Conservation (phyloP, 2,113 vertebrate species). For the Ammodramus savannarum region DNA sequence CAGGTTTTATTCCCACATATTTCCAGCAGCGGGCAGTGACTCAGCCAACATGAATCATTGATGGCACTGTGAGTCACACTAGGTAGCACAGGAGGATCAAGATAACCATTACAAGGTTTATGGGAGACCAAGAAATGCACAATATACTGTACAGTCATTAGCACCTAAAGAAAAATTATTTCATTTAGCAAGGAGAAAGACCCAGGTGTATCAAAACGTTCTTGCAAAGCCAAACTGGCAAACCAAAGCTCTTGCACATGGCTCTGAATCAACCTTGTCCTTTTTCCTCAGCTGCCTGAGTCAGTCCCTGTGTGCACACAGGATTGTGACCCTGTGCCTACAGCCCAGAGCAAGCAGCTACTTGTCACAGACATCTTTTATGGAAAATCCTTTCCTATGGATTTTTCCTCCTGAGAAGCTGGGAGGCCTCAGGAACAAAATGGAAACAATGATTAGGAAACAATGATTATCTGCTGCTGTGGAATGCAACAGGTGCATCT, state of each 20-base stretch:
- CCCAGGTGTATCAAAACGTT: background rate
- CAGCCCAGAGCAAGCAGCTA: accelerated
- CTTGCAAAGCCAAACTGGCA: background rate
- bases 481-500: too few species aligned
- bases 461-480: too few species aligned
- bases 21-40: constrained; percentile 18
- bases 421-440: too few species aligned
- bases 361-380: too few species aligned
- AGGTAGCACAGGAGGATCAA: constrained; percentile 28
- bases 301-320: background rate
- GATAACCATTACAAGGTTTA: background rate
- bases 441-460: too few species aligned
- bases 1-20: background rate
- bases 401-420: too few species aligned
- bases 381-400: too few species aligned
- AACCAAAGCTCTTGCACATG: background rate
- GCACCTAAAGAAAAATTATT: background rate
- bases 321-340: background rate
- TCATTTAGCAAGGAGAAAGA: background rate
- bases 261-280: background rate
- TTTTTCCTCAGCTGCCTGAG: background rate
- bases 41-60: constrained; percentile 52
- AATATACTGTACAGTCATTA: background rate
- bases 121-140: background rate
- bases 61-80: constrained; percentile 26